A percentile compares a stretch with the other conserved stretches of the same genome.
These are phyloP conservation scores for Aulostomus chinensis DNA, from an alignment of 2,797 vertebrate genomes.

Conservation along the genomic window DNA sequence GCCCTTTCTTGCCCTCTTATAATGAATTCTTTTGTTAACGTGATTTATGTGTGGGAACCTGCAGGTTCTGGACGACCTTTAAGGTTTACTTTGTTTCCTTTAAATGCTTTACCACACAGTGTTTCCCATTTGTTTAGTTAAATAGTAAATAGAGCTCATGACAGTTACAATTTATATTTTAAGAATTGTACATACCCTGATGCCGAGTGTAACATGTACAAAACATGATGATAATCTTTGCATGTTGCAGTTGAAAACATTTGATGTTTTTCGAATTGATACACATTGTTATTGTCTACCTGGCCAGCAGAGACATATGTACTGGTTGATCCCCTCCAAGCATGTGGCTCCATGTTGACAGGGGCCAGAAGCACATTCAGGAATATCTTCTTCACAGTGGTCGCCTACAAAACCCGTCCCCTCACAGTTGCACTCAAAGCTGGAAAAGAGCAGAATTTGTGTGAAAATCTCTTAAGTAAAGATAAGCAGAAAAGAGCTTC, in stretches of 20 bases:
- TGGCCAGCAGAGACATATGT: conserved; percentile 90
- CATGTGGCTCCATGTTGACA: conserved; percentile 88
- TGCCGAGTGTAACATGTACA: background rate
- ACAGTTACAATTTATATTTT: background rate
- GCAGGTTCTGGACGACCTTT: background rate
- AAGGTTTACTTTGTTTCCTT: background rate
- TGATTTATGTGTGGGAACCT: conserved; percentile 29
- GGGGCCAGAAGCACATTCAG: conserved; percentile 89
- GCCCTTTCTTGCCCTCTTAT: background rate
- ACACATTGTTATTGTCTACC: conserved; percentile 75
- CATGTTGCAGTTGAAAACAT: too few species aligned
- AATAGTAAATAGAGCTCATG: too few species aligned
- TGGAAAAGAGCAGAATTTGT: conserved; percentile 44
- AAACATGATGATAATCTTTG: too few species aligned
- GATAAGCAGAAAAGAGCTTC: too few species aligned
- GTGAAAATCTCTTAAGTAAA: background rate
- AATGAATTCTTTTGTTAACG: conserved; percentile 2
- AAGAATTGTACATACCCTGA: background rate
- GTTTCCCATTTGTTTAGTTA: too few species aligned
- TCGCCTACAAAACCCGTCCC: conserved; percentile 86
- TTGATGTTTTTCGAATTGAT: too few species aligned
- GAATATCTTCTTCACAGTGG: conserved; percentile 87
- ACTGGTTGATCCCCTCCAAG: conserved; percentile 83
- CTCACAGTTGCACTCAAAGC: conserved; percentile 88
- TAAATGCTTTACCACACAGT: too few species aligned